Conservation (phyloP, 1,140 invertebrate genomes). For the Bactericera cockerelli region DNA sequence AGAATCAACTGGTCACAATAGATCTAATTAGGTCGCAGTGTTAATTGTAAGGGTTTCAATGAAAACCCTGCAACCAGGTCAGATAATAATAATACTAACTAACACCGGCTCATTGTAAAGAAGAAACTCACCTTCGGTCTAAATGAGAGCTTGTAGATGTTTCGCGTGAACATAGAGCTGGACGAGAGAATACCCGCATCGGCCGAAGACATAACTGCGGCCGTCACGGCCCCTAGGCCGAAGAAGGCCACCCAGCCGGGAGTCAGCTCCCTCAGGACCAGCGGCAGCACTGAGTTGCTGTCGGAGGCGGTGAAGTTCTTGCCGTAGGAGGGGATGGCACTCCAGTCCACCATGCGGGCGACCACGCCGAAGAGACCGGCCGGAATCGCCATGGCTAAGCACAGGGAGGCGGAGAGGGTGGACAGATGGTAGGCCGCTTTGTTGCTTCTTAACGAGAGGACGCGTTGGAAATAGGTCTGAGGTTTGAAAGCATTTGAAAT, state of each 20-base stretch:
- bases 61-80: too few species aligned
- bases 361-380: constrained; percentile 57
- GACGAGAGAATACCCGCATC: constrained; percentile 61
- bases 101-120: too few species aligned
- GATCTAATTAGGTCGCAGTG: too few species aligned
- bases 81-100: too few species aligned
- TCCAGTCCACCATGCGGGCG: constrained; percentile 47
- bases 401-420: constrained; percentile 53
- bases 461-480: constrained; percentile 66
- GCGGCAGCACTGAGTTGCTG: constrained; percentile 46
- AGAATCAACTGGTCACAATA: too few species aligned
- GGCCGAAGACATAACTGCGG: constrained; percentile 68
- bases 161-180: constrained; percentile 65
- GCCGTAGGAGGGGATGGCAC: constrained; percentile 31
- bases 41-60: too few species aligned
- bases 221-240: constrained; percentile 62
- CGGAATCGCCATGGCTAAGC: constrained; percentile 55
- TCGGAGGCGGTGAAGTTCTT: constrained; percentile 33
- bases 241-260: constrained; percentile 45
- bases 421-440: constrained; percentile 52
- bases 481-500: too few species aligned
- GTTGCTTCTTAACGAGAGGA: constrained; percentile 56
- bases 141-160: constrained; percentile 58
- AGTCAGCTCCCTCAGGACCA: constrained; percentile 58
- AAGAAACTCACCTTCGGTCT: constrained; percentile 41